A percentile compares a stretch with the other conserved stretches of the same genome.
Conservation (phyloP, 2,888 invertebrate species). For the Pseudococcus viburni region DNA sequence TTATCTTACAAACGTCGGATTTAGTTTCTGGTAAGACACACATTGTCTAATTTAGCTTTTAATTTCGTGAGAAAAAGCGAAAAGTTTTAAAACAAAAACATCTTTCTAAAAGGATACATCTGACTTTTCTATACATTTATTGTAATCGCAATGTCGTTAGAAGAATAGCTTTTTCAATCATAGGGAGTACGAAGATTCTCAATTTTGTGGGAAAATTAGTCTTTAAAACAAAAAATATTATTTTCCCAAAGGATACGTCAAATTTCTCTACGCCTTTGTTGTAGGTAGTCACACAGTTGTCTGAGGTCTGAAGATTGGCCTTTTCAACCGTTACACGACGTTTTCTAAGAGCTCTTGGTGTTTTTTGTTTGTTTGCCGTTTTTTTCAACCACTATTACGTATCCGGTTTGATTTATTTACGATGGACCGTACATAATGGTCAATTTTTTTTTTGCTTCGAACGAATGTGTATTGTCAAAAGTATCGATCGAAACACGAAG, state of each 20-base stretch:
- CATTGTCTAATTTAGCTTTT: background rate
- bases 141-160: background rate
- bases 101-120: background rate
- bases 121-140: background rate
- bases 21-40: conserved; percentile 16
- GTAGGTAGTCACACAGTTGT: too few species aligned
- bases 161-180: background rate
- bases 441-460: background rate
- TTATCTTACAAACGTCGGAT: conserved; percentile 36
- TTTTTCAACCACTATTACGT: conserved; percentile 30
- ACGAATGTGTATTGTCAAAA: background rate
- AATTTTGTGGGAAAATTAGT: too few species aligned
- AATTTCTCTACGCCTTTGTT: too few species aligned
- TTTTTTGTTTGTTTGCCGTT: conserved; percentile 3
- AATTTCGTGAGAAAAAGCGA: too few species aligned
- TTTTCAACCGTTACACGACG: conserved; percentile 17
- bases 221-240: too few species aligned
- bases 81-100: background rate
- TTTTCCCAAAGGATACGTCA: too few species aligned
- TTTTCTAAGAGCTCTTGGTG: background rate
- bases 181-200: too few species aligned
- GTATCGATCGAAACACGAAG: background rate
- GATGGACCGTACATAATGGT: background rate
- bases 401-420: conserved; percentile 44
- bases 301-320: background rate